Evolutionary conservation across 2,888 invertebrate species (phyloP), one percentile per base, ranked within the genome.

Genomic region (Oligia fasciuncula): DNA sequence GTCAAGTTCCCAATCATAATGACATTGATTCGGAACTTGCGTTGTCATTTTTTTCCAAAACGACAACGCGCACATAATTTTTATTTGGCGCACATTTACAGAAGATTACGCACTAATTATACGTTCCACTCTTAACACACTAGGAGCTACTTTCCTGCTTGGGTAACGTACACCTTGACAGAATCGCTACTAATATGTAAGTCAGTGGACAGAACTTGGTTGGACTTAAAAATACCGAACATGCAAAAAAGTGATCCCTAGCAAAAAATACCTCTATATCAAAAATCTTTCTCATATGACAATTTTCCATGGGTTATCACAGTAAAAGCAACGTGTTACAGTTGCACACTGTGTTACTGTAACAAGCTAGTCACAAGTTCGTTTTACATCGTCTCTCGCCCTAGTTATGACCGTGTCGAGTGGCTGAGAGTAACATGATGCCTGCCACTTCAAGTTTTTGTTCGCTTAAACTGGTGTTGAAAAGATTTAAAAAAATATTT

Each of bases 321-420:
- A 67, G 66, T 62, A 62, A 54, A 65, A 76, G 71, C 63, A 73
- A 67, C 54, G 19, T 79, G 70, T 71, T 62, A 66, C 68, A 69
- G 63, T 4, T 19, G 14, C 62, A 63, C 17, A 65, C 19, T 57
- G 9, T 74, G 77, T 65, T 67, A 72, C 67, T 85, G 68, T 72
- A 81, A 80, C 84, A 80, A 77, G 81, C 72, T 19, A 57, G 74
- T 78, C 79, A 73, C 77, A 79, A 83, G 77, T 83, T 84, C 66
- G 71, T 78, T 78, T 81, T 73, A 76, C 80, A 85, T 74, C 84
- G 60, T 75, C 57, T 77, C 78, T 62, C 40, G 85, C 74, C 76
- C 84, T 77, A 87, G 83, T 85, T 85, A 77, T 77, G 73, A 76
- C 60, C 75, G 78, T 87, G 80, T 79, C 80, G 80, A 73, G 87